These are phyloP conservation scores for Leptobrachium leishanense DNA, from an alignment of 2,113 vertebrate species.

Conservation along the genomic window DNA sequence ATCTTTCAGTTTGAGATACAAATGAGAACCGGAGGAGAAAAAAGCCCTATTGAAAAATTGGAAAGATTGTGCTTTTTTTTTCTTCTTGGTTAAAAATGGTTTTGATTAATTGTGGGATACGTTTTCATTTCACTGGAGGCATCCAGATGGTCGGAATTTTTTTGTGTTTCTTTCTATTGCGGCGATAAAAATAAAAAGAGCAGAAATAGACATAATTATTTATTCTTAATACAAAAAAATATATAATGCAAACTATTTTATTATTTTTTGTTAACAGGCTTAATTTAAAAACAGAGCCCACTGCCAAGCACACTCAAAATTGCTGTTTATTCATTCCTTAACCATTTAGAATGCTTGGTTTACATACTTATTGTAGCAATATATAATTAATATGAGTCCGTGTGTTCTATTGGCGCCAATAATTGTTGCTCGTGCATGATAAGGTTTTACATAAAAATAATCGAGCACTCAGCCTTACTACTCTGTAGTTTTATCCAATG, in stretches of 20 bases:
- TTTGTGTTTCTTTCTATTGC: no score
- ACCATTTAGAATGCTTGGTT: not conserved
- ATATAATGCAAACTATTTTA: not conserved
- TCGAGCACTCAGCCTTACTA: no score
- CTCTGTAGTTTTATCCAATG: no score
- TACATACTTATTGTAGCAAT: no score
- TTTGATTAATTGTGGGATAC: constrained; percentile 29
- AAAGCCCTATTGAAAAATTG: not conserved
- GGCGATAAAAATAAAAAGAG: not conserved
- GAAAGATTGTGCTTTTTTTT: not conserved
- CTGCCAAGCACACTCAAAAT: not conserved
- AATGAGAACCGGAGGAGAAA: not conserved
- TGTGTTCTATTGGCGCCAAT: no score
- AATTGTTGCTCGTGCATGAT: no score
- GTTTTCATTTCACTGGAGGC: not conserved
- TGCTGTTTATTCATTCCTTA: not conserved
- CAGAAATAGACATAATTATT: not conserved
- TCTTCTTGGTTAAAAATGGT: not conserved
- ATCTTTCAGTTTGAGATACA: not conserved
- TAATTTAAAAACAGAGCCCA: constrained; percentile 2
- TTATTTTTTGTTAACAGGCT: not conserved
- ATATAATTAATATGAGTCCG: no score
- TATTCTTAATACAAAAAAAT: constrained; percentile 1
- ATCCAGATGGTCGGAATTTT: constrained; percentile 13
- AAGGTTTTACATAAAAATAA: no score